Base-by-base conservation (phyloP, 2,888 invertebrate species). In the Allygus modestus region DNA sequence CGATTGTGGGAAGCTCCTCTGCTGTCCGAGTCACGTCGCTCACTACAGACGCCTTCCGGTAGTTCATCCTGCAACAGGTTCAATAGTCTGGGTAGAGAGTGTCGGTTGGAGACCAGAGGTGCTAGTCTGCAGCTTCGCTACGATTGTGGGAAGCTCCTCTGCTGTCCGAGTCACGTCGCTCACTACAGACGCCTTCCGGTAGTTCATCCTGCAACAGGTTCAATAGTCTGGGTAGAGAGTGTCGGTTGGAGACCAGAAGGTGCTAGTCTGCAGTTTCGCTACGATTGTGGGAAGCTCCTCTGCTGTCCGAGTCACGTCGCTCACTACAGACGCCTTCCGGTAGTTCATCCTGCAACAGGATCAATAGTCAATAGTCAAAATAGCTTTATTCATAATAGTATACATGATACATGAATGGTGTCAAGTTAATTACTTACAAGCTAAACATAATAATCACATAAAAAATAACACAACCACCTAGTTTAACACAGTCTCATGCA, bases 31-130 rank as follows among this genome's bases (percentile, higher is more conserved):
- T 86, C 31, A 87, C 86, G 41, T 87, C 87, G 77, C 87, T 87
- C 77, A 87, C 85, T 51, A 87, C 85, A 4, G 87, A 88, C 33
- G 86, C 87, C 41, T 87, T 87, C 17, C 87, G 1, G 46, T 77
- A 77, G 77, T 28, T 43, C 51, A 77, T 51, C 51, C 77, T 46
- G 77, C 37, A n/a, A 75, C 31, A 69, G 4, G n/a, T n/a, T 31
- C 12, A 73, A 15, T 4, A 28, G 9, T 11, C 12, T 17, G 33
- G 17, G 7, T 93, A 93, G 20, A 86, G 71, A 1, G 85, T 85
- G 61, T 85, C 84, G 15, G 84, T 84, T 33, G 81, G 79, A 15
- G 84, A 81, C 85, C 87, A 87, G 23, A 86, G 82, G n/a, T n/a
- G 41, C 84, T 82, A 0, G 84, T 84, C 11, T 86, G 87, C 71